These are phyloP conservation scores for Ophioninae sp. DNA, from an alignment of 2,888 invertebrate species.

Conservation along the genomic window DNA sequence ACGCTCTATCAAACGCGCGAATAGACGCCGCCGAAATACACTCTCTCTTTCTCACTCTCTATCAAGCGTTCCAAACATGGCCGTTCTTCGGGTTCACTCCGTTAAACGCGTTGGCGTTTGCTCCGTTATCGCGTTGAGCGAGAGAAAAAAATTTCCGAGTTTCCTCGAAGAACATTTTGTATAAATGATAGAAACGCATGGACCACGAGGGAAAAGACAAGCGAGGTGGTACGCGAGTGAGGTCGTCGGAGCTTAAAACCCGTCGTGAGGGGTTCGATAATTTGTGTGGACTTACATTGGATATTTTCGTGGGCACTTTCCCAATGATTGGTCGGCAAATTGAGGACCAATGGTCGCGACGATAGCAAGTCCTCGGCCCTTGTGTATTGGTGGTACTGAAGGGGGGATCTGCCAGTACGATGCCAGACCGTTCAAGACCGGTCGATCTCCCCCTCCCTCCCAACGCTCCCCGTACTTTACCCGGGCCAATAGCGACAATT, in stretches of 20 bases:
- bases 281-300: slow-evolving; percentile 90
- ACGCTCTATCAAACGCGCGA: slow-evolving; percentile 8
- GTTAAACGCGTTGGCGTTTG: slow-evolving; percentile 27
- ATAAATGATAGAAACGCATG: slow-evolving; percentile 37
- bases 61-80: slow-evolving; percentile 60
- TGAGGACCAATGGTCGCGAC: slow-evolving; percentile 91
- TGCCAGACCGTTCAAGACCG: slow-evolving; percentile 77
- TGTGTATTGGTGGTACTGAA: slow-evolving; percentile 88
- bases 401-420: slow-evolving; percentile 79
- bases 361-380: slow-evolving; percentile 85
- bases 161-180: slow-evolving; percentile 10
- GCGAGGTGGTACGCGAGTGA: slow-evolving; percentile 48
- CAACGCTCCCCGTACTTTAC: background rate
- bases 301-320: slow-evolving; percentile 88
- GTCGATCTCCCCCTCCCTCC: slow-evolving; percentile 76
- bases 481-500: slow-evolving; percentile 34
- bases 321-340: slow-evolving; percentile 94
- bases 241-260: slow-evolving; percentile 42
- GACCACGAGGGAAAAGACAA: slow-evolving; percentile 32
- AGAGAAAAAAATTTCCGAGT: slow-evolving; percentile 8
- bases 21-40: slow-evolving; percentile 47
- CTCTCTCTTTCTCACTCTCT: background rate
- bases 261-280: slow-evolving; percentile 82
- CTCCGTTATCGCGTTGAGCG: slow-evolving; percentile 7
- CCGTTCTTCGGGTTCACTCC: slow-evolving; percentile 54